These are phyloP conservation scores for Drosophila parvula DNA, from an alignment of 1,140 invertebrate species.

Conservation along the genomic window DNA sequence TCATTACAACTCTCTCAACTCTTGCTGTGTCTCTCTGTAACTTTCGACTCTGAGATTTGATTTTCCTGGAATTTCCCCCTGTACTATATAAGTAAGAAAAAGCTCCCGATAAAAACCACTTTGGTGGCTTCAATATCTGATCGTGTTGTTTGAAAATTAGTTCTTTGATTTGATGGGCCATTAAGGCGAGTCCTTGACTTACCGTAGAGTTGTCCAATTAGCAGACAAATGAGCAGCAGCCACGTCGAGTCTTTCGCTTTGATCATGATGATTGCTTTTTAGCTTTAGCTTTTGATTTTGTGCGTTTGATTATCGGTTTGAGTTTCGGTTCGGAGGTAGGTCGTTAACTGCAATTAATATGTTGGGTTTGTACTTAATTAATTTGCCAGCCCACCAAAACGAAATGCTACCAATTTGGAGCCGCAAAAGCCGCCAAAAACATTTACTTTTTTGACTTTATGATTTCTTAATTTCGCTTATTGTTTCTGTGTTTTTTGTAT, in stretches of 20 bases:
- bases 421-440: conserved; percentile 51
- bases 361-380: conserved; percentile 64
- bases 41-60: neutral
- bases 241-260: conserved; percentile 62
- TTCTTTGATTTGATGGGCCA: conserved; percentile 40
- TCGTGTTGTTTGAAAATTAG: conserved; percentile 17
- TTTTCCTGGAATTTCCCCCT: conserved; percentile 3
- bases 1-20: conserved; percentile 22
- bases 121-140: conserved; percentile 19
- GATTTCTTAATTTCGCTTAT: conserved; percentile 43
- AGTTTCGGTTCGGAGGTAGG: conserved; percentile 61
- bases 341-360: conserved; percentile 81
- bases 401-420: conserved; percentile 37
- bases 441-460: conserved; percentile 24
- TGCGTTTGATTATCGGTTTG: conserved; percentile 31
- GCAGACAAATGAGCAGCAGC: conserved; percentile 65
- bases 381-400: conserved; percentile 45
- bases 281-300: conserved; percentile 31
- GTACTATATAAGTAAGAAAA: neutral
- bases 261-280: conserved; percentile 29
- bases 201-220: conserved; percentile 67
- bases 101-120: conserved; percentile 13
- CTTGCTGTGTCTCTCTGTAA: neutral
- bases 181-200: conserved; percentile 54
- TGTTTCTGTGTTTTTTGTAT: conserved; percentile 42